A percentile compares a stretch with the other conserved stretches of the same genome.
Conservation (phyloP, 2,113 vertebrate genomes). For the Aphyosemion australe region DNA sequence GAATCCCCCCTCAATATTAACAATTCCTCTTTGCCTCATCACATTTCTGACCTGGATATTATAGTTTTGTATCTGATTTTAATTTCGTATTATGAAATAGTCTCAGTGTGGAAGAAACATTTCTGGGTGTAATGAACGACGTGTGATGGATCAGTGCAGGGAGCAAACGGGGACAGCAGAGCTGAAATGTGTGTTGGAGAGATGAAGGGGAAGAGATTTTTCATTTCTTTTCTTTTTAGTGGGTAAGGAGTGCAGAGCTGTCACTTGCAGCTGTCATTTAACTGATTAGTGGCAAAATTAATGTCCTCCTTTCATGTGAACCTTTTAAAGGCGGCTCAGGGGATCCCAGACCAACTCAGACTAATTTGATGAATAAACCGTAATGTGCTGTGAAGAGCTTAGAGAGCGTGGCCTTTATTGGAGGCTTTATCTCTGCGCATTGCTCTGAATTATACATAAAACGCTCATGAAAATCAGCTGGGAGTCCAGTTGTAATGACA, state of each 20-base stretch:
- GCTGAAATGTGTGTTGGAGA: neutral
- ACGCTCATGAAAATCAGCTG: constrained; percentile 64
- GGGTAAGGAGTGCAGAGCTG: constrained; percentile 55
- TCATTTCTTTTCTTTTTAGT: constrained; percentile 32
- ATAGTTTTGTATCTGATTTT: too few species aligned
- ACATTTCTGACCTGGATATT: too few species aligned
- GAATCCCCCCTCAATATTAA: too few species aligned
- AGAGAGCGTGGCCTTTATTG: constrained; percentile 66
- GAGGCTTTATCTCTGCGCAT: constrained; percentile 73
- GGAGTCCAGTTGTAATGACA: constrained; percentile 66
- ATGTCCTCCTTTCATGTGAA: constrained; percentile 78
- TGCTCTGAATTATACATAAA: constrained; percentile 81
- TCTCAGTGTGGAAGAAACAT: constrained; percentile 1
- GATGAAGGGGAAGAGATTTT: constrained; percentile 20
- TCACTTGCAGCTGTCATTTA: constrained; percentile 65
- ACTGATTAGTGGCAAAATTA: constrained; percentile 80
- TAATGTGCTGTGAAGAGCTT: constrained; percentile 77
- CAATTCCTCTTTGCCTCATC: too few species aligned
- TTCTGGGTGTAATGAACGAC: constrained; percentile 12
- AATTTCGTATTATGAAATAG: too few species aligned
- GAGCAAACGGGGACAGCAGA: constrained; percentile 23
- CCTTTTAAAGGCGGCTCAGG: constrained; percentile 78
- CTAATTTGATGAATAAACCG: constrained; percentile 82
- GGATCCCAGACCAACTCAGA: constrained; percentile 76
- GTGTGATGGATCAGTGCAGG: neutral